These are phyloP conservation scores for Phalanger gymnotis DNA, from an alignment of 2,797 vertebrate genomes.

Conservation along the genomic window DNA sequence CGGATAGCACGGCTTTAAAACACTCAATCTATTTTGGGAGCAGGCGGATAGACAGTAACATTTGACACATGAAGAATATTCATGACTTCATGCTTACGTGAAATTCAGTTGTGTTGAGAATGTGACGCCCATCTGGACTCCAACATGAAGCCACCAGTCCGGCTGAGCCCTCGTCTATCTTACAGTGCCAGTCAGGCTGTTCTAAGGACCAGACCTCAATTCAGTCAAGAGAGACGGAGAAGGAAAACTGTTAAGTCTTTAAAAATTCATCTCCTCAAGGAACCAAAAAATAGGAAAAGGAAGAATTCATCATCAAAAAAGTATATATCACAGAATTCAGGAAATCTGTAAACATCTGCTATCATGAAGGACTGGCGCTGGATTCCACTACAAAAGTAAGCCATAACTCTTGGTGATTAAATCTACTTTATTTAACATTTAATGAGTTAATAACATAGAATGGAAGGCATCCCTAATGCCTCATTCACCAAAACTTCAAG, in stretches of 20 bases:
- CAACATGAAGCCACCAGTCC: conserved; percentile 96
- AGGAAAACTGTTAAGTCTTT: rapidly evolving
- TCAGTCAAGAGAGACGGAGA: background rate
- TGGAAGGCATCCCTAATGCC: background rate
- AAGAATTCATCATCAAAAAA: conserved; percentile 8
- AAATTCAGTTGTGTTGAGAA: conserved; percentile 99
- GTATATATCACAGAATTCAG: background rate
- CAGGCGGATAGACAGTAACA: conserved; percentile 87
- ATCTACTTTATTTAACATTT: background rate
- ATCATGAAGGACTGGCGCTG: conserved; percentile 90
- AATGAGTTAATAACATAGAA: background rate
- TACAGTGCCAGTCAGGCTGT: conserved; percentile 97
- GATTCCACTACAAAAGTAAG: conserved; percentile 90
- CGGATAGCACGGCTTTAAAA: conserved; percentile 81
- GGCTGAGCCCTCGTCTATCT: conserved; percentile 97
- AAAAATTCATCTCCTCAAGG: rapidly evolving
- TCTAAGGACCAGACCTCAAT: conserved; percentile 97
- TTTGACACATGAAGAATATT: conserved; percentile 82
- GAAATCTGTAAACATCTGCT: background rate
- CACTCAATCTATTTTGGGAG: conserved; percentile 86
- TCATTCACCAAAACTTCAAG: background rate
- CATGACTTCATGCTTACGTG: conserved; percentile 91
- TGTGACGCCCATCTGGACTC: conserved; percentile 98
- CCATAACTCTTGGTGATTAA: rapidly evolving
- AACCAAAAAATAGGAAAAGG: background rate